Conservation (phyloP, 2,113 vertebrate species). For the Ammodytes dubius region DNA sequence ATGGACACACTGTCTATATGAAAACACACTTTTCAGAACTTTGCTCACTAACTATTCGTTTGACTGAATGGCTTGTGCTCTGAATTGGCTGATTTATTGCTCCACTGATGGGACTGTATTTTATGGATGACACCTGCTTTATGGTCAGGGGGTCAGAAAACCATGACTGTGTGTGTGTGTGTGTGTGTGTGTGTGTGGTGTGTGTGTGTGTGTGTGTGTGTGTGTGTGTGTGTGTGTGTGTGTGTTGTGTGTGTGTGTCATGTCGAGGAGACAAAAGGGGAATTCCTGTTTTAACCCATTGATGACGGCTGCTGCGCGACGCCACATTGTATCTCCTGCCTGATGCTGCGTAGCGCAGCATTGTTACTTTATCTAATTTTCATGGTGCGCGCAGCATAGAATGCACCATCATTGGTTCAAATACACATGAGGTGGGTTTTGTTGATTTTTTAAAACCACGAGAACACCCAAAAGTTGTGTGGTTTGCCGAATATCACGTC, state of each 20-base stretch:
- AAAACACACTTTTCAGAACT: not conserved
- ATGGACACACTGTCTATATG: not conserved
- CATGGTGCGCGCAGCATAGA: no score
- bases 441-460: no score
- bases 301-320: no score
- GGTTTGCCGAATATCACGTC: no score
- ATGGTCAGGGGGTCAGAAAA: slow-evolving; percentile 11
- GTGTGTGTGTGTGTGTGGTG: slow-evolving; percentile 19
- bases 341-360: no score
- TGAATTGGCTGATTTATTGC: slow-evolving; percentile 6
- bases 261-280: slow-evolving; percentile 37
- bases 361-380: no score
- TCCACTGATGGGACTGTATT: not conserved
- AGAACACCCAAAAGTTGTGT: no score
- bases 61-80: not conserved
- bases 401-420: no score
- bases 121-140: not conserved
- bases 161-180: not conserved
- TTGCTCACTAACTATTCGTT: not conserved
- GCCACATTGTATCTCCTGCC: no score
- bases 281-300: slow-evolving; percentile 49
- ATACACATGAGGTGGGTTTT: no score
- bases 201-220: slow-evolving; percentile 10
- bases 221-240: slow-evolving; percentile 7
- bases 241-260: slow-evolving; percentile 22